Evolutionary conservation across 2,888 invertebrate species (phyloP).

Genomic region (Hydroisotoma schaefferi): DNA sequence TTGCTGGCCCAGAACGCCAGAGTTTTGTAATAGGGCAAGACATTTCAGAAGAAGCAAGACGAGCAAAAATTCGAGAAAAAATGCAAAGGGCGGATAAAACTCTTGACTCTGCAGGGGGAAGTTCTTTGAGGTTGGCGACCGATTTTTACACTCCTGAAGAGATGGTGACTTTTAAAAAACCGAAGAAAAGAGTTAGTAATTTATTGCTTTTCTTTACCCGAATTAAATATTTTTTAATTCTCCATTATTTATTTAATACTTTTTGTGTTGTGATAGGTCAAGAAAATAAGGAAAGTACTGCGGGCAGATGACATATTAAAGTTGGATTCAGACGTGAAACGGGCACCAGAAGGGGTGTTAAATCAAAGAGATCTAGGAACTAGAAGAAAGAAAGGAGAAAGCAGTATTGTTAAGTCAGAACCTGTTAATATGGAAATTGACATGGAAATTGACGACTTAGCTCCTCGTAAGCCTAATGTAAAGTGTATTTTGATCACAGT

Average conservation of each 20-base stretch:
- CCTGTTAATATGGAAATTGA: slow-evolving; percentile 57
- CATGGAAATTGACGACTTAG: slow-evolving; percentile 64
- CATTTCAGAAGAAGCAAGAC: slow-evolving; percentile 40
- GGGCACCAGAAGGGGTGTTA: slow-evolving; percentile 11
- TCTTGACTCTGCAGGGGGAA: slow-evolving; percentile 69
- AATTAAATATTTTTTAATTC: neutral
- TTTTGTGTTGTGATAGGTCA: slow-evolving; percentile 51
- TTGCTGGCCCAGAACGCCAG: slow-evolving; percentile 64
- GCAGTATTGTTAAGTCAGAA: slow-evolving; percentile 55
- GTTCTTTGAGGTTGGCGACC: slow-evolving; percentile 68
- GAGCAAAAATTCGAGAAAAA: slow-evolving; percentile 52
- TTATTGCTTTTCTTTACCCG: slow-evolving; percentile 46
- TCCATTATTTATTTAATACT: neutral
- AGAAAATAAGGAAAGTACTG: slow-evolving; percentile 64
- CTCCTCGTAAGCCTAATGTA: slow-evolving; percentile 47
- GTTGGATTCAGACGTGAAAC: slow-evolving; percentile 36
- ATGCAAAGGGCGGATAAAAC: slow-evolving; percentile 60
- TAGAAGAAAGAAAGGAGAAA: slow-evolving; percentile 14
- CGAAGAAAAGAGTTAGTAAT: slow-evolving; percentile 70
- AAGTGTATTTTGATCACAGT: too few relatives aligned
- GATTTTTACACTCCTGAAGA: slow-evolving; percentile 87
- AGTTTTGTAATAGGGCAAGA: slow-evolving; percentile 67
- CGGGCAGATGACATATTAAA: slow-evolving; percentile 70
- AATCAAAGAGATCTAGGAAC: slow-evolving; percentile 31
- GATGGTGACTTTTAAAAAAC: slow-evolving; percentile 78